These are phyloP conservation scores for Alca torda DNA, from an alignment of 2,797 vertebrate genomes.

Conservation along the genomic window DNA sequence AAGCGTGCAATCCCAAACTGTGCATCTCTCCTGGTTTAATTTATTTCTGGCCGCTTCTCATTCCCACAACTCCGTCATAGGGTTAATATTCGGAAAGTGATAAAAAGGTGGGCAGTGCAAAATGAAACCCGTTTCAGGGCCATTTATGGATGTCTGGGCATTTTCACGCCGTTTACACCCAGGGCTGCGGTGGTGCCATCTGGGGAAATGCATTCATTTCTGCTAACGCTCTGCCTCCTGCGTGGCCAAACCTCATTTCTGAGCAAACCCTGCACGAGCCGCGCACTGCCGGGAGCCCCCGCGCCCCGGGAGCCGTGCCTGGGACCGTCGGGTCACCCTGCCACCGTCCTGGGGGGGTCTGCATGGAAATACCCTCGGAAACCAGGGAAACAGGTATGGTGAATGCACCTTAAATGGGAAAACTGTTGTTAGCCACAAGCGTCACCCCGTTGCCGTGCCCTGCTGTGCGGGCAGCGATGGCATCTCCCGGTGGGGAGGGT, in stretches of 20 bases:
- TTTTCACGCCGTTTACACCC: neutral
- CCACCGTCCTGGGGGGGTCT: neutral
- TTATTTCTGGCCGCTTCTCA: neutral
- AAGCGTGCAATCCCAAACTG: neutral
- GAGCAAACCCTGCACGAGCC: neutral
- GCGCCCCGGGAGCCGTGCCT: neutral
- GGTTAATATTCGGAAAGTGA: neutral
- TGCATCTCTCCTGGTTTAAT: neutral
- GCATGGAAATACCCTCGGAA: neutral
- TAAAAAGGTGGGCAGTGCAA: neutral
- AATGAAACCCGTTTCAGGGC: neutral
- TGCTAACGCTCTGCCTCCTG: neutral
- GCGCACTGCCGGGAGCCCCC: rapidly evolving
- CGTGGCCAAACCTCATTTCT: rapidly evolving
- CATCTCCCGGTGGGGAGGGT: too few species aligned
- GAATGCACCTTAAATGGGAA: neutral
- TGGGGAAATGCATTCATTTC: neutral
- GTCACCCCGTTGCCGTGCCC: rapidly evolving
- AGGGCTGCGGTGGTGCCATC: neutral
- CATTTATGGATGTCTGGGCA: neutral
- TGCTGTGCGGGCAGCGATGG: rapidly evolving
- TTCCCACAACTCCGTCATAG: neutral
- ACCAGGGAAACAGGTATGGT: neutral
- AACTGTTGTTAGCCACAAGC: neutral
- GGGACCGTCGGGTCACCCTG: neutral